Percentiles rank a stretch among this genome's conserved stretches.
Evolutionary conservation across 2,797 vertebrate species (phyloP).

Genomic region (Astyanax mexicanus): DNA sequence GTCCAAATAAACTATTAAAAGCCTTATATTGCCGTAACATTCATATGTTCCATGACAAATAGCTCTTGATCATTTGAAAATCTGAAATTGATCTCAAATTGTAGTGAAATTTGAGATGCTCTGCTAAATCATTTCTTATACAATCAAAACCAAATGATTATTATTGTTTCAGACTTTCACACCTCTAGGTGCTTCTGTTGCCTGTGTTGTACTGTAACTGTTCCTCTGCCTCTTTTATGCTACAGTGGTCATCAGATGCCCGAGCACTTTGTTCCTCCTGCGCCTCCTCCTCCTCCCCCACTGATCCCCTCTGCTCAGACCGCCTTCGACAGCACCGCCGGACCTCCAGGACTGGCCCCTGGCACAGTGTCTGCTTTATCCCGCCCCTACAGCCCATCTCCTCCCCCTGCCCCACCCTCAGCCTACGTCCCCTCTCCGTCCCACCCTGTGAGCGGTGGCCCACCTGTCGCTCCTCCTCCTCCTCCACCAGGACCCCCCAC

Average conservation of each 20-base stretch:
- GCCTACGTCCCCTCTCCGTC: slow-evolving; percentile 70
- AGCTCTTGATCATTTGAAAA: too few species aligned
- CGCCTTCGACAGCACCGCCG: slow-evolving; percentile 76
- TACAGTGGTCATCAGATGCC: slow-evolving; percentile 79
- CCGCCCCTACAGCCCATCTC: slow-evolving; percentile 65
- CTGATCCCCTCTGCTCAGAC: slow-evolving; percentile 80
- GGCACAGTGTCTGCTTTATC: slow-evolving; percentile 55
- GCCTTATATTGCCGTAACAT: too few species aligned
- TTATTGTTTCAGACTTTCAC: too few species aligned
- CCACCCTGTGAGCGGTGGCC: slow-evolving; percentile 63
- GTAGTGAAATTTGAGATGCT: too few species aligned
- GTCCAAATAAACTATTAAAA: too few species aligned
- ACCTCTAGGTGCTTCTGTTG: background rate
- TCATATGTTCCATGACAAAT: too few species aligned
- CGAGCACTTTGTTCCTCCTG: slow-evolving; percentile 81
- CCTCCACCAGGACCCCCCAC: slow-evolving; percentile 64
- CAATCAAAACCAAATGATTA: too few species aligned
- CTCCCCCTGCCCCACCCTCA: slow-evolving; percentile 66
- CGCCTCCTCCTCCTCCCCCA: slow-evolving; percentile 82
- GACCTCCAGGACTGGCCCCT: slow-evolving; percentile 53
- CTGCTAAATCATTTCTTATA: too few species aligned
- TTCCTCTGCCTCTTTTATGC: background rate
- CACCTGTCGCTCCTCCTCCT: slow-evolving; percentile 66
- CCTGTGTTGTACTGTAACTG: background rate
- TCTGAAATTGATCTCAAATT: too few species aligned